Conservation (phyloP, 2,888 invertebrate species). For the Trachelus troglodyta region DNA sequence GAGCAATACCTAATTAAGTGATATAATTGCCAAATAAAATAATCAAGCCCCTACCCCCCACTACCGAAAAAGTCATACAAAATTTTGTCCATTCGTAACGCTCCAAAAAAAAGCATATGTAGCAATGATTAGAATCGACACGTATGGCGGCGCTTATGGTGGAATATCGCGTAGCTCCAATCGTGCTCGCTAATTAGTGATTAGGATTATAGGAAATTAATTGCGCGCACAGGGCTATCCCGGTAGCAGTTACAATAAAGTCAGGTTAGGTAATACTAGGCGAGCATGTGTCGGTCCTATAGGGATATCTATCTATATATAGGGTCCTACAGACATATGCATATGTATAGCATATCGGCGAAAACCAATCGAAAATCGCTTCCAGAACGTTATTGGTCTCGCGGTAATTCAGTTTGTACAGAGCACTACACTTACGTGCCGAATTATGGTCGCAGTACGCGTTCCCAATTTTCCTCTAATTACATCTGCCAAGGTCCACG, state of each 20-base stretch:
- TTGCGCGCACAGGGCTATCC: constrained; percentile 35
- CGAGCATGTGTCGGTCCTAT: constrained; percentile 34
- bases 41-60: no score
- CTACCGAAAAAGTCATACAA: no score
- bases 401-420: constrained; percentile 48
- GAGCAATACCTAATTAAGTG: no score
- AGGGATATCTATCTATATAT: constrained; percentile 18
- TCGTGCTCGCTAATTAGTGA: constrained; percentile 53
- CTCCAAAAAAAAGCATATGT: no score
- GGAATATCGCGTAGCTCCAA: constrained; percentile 19
- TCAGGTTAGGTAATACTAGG: constrained; percentile 36
- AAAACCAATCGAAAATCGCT: constrained; percentile 48
- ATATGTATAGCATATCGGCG: not conserved
- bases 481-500: constrained; percentile 41
- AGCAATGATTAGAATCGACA: no score
- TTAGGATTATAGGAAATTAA: constrained; percentile 63
- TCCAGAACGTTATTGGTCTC: constrained; percentile 38
- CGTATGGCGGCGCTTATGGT: no score
- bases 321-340: constrained; percentile 28
- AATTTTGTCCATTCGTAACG: no score
- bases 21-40: no score
- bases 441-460: constrained; percentile 14
- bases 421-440: constrained; percentile 33
- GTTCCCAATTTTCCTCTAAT: constrained; percentile 41
- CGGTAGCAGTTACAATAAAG: constrained; percentile 45